These are phyloP conservation scores for Drosophila macrospina DNA, from an alignment of 2,888 invertebrate genomes.

Conservation along the genomic window DNA sequence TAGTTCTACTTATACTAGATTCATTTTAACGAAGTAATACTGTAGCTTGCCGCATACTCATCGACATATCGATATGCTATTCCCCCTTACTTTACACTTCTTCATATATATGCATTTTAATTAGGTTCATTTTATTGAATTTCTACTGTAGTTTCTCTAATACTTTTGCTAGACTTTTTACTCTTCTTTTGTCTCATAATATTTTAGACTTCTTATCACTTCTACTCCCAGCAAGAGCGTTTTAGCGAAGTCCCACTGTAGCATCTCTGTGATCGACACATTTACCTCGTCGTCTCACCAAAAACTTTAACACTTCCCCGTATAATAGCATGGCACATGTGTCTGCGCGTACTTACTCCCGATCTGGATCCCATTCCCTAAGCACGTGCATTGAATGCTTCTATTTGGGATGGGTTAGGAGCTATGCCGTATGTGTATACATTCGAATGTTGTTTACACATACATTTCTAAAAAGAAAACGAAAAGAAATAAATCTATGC, in stretches of 20 bases:
- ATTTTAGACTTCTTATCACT: too few species aligned
- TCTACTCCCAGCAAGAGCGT: neutral
- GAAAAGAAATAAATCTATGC: slow-evolving; percentile 33
- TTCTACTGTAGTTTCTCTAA: neutral
- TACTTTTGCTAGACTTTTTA: neutral
- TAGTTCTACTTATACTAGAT: too few species aligned
- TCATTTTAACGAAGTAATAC: too few species aligned
- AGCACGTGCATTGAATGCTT: neutral
- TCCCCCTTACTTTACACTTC: too few species aligned
- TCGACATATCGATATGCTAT: too few species aligned
- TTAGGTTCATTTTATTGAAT: too few species aligned
- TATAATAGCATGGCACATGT: slow-evolving; percentile 17
- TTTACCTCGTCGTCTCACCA: slow-evolving; percentile 24
- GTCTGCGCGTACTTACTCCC: slow-evolving; percentile 8
- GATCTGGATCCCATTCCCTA: slow-evolving; percentile 21
- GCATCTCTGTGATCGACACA: slow-evolving; percentile 24
- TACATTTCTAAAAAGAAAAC: slow-evolving; percentile 42
- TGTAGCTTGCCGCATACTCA: too few species aligned
- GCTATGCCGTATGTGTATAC: slow-evolving; percentile 57
- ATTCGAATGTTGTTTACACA: slow-evolving; percentile 57
- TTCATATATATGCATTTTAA: too few species aligned
- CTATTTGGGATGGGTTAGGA: slow-evolving; percentile 31
- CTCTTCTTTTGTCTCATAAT: too few species aligned
- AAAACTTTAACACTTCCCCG: slow-evolving; percentile 28
- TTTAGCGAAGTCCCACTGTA: neutral